phyloP scores from a whole-genome alignment of 2,888 invertebrate genomes.

The Tetropium fuscum region DNA sequence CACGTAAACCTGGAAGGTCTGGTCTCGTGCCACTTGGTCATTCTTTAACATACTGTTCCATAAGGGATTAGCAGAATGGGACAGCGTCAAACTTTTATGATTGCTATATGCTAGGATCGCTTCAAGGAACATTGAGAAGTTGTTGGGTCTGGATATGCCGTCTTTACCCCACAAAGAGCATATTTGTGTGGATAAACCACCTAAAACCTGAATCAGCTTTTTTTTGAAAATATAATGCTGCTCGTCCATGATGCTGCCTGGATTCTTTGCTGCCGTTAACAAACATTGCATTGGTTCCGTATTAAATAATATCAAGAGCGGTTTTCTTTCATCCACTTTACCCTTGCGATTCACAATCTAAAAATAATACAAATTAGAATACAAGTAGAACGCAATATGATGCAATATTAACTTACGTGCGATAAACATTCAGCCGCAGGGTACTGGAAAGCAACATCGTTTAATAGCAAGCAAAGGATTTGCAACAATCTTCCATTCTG shows the following conservation, averaged over 20 bases:
- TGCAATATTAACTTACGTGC: slow-evolving; percentile 64
- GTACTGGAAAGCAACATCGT: slow-evolving; percentile 83
- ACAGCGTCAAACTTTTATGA: slow-evolving; percentile 84
- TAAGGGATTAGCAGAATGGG: slow-evolving; percentile 82
- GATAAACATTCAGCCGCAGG: slow-evolving; percentile 91
- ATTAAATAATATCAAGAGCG: slow-evolving; percentile 85
- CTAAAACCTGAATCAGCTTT: slow-evolving; percentile 79
- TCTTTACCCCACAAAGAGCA: slow-evolving; percentile 85
- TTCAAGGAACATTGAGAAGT: slow-evolving; percentile 83
- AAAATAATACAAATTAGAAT: slow-evolving; percentile 35
- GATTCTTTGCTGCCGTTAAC: slow-evolving; percentile 75
- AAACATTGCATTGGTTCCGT: slow-evolving; percentile 86
- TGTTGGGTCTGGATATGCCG: slow-evolving; percentile 73
- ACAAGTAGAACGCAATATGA: too few species aligned
- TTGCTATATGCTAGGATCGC: slow-evolving; percentile 82
- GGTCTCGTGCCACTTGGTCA: slow-evolving; percentile 80
- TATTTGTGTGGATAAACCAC: slow-evolving; percentile 84
- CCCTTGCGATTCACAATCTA: slow-evolving; percentile 88
- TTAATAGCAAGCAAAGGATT: slow-evolving; percentile 85
- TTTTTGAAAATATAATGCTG: slow-evolving; percentile 88
- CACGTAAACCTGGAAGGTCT: slow-evolving; percentile 77
- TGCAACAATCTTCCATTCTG: slow-evolving; percentile 85
- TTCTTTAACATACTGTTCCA: slow-evolving; percentile 89
- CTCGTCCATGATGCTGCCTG: slow-evolving; percentile 73
- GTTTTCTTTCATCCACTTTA: slow-evolving; percentile 87